A percentile compares a stretch with the other conserved stretches of the same genome.
Evolutionary conservation across 1,140 invertebrate genomes (phyloP).

Genomic region (Orussus abietinus): DNA sequence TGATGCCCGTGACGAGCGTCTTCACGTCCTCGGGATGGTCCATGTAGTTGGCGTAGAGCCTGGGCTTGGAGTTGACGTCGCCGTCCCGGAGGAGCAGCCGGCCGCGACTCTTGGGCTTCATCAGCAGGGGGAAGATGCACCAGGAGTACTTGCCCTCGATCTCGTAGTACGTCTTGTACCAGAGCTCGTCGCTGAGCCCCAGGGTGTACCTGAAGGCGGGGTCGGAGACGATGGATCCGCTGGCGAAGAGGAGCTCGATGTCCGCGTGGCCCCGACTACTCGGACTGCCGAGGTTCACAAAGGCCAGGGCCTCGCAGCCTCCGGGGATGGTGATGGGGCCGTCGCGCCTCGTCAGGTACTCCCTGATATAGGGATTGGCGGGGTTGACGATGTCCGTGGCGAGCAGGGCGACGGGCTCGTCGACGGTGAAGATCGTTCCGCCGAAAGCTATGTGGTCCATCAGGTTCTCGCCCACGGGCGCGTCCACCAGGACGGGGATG

Average conservation of each 20-base stretch:
- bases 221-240: constrained; percentile 55
- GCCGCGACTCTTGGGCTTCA: constrained; percentile 73
- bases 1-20: constrained; percentile 62
- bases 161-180: constrained; percentile 51
- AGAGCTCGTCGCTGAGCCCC: constrained; percentile 58
- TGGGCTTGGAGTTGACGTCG: constrained; percentile 70
- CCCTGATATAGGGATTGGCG: constrained; percentile 37
- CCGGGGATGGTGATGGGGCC: constrained; percentile 76
- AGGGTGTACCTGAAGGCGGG: constrained; percentile 55
- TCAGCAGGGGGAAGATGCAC: constrained; percentile 65
- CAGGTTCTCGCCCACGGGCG: constrained; percentile 74
- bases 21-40: constrained; percentile 62
- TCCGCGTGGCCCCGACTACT: constrained; percentile 65
- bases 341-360: constrained; percentile 54
- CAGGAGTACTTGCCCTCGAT: constrained; percentile 57
- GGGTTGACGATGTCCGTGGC: constrained; percentile 21
- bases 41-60: constrained; percentile 81
- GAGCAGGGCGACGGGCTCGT: constrained; percentile 46
- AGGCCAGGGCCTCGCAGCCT: constrained; percentile 75
- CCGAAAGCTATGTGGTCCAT: constrained; percentile 76
- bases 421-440: constrained; percentile 63
- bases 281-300: constrained; percentile 67
- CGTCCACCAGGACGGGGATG: constrained; percentile 65
- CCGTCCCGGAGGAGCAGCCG: constrained; percentile 62
- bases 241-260: constrained; percentile 68